phyloP scores from a whole-genome alignment of 2,113 vertebrate genomes.

The Sapajus apella region DNA sequence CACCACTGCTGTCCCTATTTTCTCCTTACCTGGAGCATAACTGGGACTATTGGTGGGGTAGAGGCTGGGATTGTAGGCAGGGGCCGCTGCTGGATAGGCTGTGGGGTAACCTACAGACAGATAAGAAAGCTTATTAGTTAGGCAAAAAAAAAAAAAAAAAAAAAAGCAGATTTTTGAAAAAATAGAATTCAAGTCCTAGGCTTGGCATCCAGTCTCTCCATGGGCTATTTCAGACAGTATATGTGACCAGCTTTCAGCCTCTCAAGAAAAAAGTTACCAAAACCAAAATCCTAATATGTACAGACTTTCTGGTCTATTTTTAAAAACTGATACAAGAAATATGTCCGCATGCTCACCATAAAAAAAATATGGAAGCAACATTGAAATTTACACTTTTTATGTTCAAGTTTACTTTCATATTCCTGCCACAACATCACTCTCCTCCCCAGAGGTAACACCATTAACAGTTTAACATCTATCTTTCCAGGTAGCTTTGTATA shows the following conservation, averaged over 20 bases:
- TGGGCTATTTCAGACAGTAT: not conserved
- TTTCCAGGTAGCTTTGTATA: not conserved
- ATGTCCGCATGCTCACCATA: not conserved
- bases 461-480: not conserved
- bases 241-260: conserved; percentile 10
- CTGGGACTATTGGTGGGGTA: conserved; percentile 97
- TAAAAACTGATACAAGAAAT: not conserved
- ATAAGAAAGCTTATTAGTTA: conserved; percentile 22
- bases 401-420: not conserved
- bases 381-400: not conserved
- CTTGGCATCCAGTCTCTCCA: not conserved
- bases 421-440: not conserved
- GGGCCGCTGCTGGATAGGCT: conserved; percentile 95
- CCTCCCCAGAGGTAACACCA: not conserved
- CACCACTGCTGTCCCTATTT: not conserved
- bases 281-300: not conserved
- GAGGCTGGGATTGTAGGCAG: conserved; percentile 96
- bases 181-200: not conserved
- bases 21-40: conserved; percentile 93
- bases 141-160: not conserved
- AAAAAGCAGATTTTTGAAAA: conserved; percentile 27
- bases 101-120: conserved; percentile 93
- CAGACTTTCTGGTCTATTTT: not conserved
- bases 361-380: not conserved
- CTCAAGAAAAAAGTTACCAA: conserved; percentile 30